Conservation (phyloP, 1,140 invertebrate species). For the Diachasma alloeum region DNA sequence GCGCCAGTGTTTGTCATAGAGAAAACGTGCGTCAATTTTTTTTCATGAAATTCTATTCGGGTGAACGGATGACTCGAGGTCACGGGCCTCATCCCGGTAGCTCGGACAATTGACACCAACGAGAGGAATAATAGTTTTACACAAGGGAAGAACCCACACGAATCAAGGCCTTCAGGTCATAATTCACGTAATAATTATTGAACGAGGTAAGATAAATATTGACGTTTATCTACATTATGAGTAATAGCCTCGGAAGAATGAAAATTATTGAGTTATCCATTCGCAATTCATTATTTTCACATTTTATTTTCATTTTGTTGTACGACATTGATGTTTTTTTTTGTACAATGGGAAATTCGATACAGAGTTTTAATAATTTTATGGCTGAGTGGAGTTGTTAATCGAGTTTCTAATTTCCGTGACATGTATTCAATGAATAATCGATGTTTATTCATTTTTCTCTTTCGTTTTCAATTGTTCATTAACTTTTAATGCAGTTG, state of each 20-base stretch:
- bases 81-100: slow-evolving; percentile 11
- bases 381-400: background rate
- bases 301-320: background rate
- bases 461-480: no score
- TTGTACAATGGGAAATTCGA: background rate
- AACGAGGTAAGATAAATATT: background rate
- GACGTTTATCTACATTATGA: background rate
- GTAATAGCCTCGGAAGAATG: background rate
- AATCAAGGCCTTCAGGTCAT: background rate
- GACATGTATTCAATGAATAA: no score
- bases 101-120: slow-evolving; percentile 17
- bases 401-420: background rate
- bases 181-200: background rate
- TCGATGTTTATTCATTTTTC: no score
- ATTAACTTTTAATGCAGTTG: no score
- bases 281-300: background rate
- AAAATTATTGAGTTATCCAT: background rate
- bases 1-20: background rate
- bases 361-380: background rate
- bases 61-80: slow-evolving; percentile 4
- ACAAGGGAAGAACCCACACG: background rate
- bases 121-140: slow-evolving; percentile 5
- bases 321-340: background rate
- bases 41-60: background rate
- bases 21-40: background rate